Conservation (phyloP, 2,888 invertebrate species). For the Koerneria pararmatus region DNA sequence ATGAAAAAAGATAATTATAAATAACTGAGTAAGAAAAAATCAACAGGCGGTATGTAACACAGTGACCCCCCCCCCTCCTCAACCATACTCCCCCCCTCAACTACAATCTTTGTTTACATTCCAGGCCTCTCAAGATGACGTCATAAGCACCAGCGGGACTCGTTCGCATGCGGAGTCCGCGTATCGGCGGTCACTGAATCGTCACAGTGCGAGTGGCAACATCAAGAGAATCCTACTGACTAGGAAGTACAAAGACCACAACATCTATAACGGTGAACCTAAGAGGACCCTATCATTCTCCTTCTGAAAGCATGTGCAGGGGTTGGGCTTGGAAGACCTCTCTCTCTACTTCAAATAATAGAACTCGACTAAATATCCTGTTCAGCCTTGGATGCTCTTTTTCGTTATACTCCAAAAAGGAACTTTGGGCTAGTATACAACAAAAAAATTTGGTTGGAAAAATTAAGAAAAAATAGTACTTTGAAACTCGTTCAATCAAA, state of each 20-base stretch:
- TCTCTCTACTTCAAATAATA: no score
- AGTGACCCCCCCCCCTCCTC: neutral
- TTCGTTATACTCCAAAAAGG: no score
- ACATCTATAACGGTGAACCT: conserved; percentile 53
- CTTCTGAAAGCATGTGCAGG: no score
- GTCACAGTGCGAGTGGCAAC: conserved; percentile 10
- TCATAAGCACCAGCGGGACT: neutral
- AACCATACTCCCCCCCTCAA: neutral
- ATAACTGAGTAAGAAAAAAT: conserved; percentile 4
- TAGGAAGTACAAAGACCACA: conserved; percentile 66
- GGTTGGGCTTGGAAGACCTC: no score
- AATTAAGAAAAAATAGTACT: no score
- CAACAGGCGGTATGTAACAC: no score
- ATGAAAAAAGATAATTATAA: conserved; percentile 19
- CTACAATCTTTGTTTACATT: neutral
- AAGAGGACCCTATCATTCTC: no score
- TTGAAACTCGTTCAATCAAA: no score
- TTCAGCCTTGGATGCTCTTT: no score
- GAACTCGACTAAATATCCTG: no score
- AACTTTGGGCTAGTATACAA: no score
- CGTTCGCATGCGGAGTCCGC: conserved; percentile 2
- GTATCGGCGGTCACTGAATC: neutral
- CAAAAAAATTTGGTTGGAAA: no score
- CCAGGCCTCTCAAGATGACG: conserved; percentile 20
- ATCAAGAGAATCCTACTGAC: conserved; percentile 67